Evolutionary conservation across 2,113 vertebrate species (phyloP), one percentile per base, ranked within the genome.

Genomic region (Clarias macrocephalus): DNA sequence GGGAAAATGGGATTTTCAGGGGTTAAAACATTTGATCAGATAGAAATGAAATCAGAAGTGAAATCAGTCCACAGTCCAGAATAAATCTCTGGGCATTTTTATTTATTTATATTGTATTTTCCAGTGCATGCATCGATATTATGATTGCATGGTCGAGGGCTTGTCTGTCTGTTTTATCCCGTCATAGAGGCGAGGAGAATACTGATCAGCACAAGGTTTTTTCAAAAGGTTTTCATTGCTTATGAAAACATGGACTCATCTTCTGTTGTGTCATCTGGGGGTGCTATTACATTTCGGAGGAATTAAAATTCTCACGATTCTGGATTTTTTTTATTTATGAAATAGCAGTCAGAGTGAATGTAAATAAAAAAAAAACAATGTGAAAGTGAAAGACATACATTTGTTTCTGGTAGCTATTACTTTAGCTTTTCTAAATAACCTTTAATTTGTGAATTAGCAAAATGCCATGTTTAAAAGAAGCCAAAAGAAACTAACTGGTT

Each of bases 61-160:
- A 37, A 84, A 93, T 94, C 91, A 91, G 92, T 92, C 85, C 11
- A 57, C 10, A 85, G 57, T 19, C 72, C 54, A 28, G 1, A 70
- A 8, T 65, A 23, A 7, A 70, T n/a, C n/a, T 56, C 18, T 21
- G 54, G 16, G 9, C 18, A 37, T 60, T 42, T 73, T 30, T 28
- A 2, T 56, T 54, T 2, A 4, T 60, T 25, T 16, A 0, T 52
- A 48, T 48, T 48, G 7, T 48, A 48, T 62, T 63, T 77, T 18
- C 37, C 16, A n/a, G 13, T 25, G 3, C 57, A 25, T 28, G 25
- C 70, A 62, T 42, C 42, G 57, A 65, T 63, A 4, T 37, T 56
- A 57, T 85, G 16, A 42, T 15, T 13, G 6, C 48, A 48, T 0
- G 73, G 7, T 85, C 16, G 37, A 85, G n/a, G n/a, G 42, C 70